These are phyloP conservation scores for Trachurus trachurus DNA, from an alignment of 2,797 vertebrate genomes.

Conservation along the genomic window DNA sequence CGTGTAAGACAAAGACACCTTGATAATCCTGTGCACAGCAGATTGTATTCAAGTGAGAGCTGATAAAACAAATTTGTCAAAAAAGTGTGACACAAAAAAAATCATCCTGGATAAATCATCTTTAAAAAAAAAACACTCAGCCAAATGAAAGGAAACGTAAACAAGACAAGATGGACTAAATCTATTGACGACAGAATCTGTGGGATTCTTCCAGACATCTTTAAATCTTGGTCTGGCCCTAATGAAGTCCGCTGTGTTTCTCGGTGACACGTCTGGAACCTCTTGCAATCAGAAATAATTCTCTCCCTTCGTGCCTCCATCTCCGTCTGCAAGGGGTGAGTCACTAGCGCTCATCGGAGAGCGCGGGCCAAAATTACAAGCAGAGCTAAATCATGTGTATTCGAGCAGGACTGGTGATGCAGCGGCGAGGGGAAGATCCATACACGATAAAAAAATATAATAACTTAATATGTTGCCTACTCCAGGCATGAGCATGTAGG, in stretches of 20 bases:
- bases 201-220: conserved; percentile 38
- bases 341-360: conserved; percentile 64
- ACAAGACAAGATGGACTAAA: not conserved
- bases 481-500: conserved; percentile 64
- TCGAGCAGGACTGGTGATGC: conserved; percentile 56
- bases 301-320: conserved; percentile 33
- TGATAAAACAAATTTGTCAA: not conserved
- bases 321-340: conserved; percentile 66
- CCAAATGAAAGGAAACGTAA: conserved; percentile 11
- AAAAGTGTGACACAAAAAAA: not conserved
- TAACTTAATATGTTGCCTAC: conserved; percentile 49
- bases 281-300: conserved; percentile 61
- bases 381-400: conserved; percentile 63
- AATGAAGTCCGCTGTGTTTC: conserved; percentile 56
- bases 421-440: conserved; percentile 47
- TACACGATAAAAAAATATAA: conserved; percentile 48
- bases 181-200: conserved; percentile 10
- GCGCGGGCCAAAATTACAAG: conserved; percentile 68
- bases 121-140: not conserved
- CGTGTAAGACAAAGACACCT: not conserved
- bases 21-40: not conserved
- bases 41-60: not conserved
- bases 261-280: conserved; percentile 53
- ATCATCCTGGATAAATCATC: not conserved
- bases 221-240: conserved; percentile 34